Base-by-base conservation (phyloP, 1,140 invertebrate species). In the Oedothorax gibbosus region DNA sequence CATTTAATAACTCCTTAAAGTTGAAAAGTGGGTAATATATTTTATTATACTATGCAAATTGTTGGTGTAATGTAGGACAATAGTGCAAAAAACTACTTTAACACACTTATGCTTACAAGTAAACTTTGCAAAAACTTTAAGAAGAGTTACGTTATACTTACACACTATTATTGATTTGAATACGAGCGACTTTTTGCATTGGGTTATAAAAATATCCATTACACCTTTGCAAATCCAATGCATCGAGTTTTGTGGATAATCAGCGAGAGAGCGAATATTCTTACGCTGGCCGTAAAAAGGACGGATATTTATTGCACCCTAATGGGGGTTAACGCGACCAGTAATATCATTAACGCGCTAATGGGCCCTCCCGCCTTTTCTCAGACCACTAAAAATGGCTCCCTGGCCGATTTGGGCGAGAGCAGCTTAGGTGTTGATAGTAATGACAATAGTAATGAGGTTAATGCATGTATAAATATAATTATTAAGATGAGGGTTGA, bases 321-420 rank as follows among this genome's bases (percentile, higher is more conserved):
- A 84, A 84, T 84, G 81, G 81, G 57, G 62, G 71, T 84, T 84
- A 84, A 84, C 81, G 81, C 71, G 72, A 65, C 81, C 60, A 64
- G 80, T 84, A 84, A 84, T 84, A 75, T 76, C 81, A 84, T 84
- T 84, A 84, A 75, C 53, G 71, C 18, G 20, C 71, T 84, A 84
- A 84, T 84, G 81, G 69, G 71, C 53, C 62, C 81, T 75, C 66
- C 51, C 57, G 49, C 18, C 56, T 65, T 64, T 60, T 75, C 71
- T 73, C 62, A 15, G 50, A 51, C 35, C 15, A 18, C 21, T 64
- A 72, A 82, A 82, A 82, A 50, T 73, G 80, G 54, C 71, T 84
- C 62, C 60, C 35, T 15, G 8, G 71, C 78, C 51, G 76, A 65
- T 66, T 21, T 50, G 79, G 66, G 35, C 20, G 20, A 50, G 68